Evolutionary conservation across 2,113 vertebrate species (phyloP).

Genomic region (Anguilla japonica): DNA sequence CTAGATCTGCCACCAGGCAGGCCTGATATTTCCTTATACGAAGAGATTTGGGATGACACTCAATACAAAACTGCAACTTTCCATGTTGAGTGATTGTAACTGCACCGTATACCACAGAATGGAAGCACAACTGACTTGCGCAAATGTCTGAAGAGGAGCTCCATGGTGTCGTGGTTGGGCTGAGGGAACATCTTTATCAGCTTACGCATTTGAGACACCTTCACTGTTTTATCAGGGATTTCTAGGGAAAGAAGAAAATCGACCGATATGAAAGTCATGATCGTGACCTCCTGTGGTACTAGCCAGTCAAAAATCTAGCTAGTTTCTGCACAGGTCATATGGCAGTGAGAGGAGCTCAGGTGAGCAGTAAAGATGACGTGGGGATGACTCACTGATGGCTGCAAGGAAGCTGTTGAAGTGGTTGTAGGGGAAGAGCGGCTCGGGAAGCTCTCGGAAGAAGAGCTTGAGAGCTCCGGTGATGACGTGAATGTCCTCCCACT

Average conservation of each 20-base stretch:
- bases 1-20: too few relatives aligned
- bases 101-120: background rate
- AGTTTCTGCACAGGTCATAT: background rate
- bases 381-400: conserved; percentile 77
- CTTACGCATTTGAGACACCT: conserved; percentile 67
- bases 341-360: background rate
- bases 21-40: too few relatives aligned
- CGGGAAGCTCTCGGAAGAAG: conserved; percentile 87
- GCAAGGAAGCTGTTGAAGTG: conserved; percentile 83
- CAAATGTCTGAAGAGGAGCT: conserved; percentile 85
- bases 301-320: background rate
- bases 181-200: conserved; percentile 77
- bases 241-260: conserved; percentile 61
- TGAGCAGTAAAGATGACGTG: background rate
- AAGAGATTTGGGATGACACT: too few relatives aligned
- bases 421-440: conserved; percentile 85
- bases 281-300: background rate
- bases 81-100: too few relatives aligned
- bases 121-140: conserved; percentile 71
- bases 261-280: background rate
- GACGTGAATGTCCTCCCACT: conserved; percentile 91
- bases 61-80: background rate
- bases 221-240: conserved; percentile 67
- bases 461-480: conserved; percentile 90
- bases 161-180: conserved; percentile 83